Percentiles rank a stretch among this genome's conserved stretches.
phyloP scores from a whole-genome alignment of 2,113 vertebrate genomes.

The Grallaria varia region DNA sequence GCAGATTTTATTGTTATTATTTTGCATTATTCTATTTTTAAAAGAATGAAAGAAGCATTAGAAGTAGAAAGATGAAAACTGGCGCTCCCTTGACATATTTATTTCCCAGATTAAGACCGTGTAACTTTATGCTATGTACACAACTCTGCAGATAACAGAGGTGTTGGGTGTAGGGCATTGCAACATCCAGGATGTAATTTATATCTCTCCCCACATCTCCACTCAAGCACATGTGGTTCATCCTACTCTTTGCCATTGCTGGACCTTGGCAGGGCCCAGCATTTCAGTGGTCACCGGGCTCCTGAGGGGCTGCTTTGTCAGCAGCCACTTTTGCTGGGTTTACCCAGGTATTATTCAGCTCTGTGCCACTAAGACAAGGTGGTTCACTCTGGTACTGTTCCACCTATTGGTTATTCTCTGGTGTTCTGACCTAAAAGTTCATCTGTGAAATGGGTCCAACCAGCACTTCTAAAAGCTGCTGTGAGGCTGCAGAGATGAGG shows the following conservation, averaged over 20 bases:
- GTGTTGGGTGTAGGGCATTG: background rate
- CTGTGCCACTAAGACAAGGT: background rate
- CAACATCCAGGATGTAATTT: background rate
- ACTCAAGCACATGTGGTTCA: background rate
- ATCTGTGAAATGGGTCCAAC: background rate
- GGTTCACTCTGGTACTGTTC: background rate
- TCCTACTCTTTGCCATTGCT: background rate
- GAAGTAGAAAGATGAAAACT: background rate
- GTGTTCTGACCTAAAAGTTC: background rate
- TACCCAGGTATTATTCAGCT: background rate
- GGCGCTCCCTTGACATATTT: background rate
- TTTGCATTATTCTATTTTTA: background rate
- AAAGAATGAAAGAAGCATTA: slow-evolving; percentile 3
- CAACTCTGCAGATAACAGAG: background rate
- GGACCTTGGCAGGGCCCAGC: background rate
- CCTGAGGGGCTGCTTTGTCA: background rate
- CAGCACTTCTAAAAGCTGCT: background rate
- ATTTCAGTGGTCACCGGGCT: background rate
- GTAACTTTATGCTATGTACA: background rate
- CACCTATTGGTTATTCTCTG: background rate
- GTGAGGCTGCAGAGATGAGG: background rate
- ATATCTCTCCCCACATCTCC: background rate
- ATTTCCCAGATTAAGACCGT: background rate
- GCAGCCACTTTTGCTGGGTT: background rate
- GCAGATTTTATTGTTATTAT: background rate